Conservation (phyloP, 2,888 invertebrate species). For the Nemotelus pantherinus region DNA sequence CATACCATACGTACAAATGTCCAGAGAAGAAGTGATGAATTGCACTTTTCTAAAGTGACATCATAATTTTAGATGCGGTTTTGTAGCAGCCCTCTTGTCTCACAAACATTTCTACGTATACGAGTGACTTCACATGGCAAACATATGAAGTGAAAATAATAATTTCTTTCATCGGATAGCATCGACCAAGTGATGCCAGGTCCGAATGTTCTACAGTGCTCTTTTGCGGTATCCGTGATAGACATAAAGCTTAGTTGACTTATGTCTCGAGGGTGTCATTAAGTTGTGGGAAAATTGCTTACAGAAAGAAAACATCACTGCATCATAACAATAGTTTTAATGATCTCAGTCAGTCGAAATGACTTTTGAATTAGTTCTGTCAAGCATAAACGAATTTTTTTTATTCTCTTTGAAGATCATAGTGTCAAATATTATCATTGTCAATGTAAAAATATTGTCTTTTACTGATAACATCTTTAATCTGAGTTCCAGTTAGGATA, state of each 20-base stretch:
- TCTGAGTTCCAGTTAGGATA: too few relatives aligned
- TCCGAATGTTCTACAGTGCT: too few relatives aligned
- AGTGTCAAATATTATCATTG: too few relatives aligned
- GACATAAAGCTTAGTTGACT: not conserved
- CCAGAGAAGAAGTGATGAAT: conserved; percentile 41
- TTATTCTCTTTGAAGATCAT: too few relatives aligned
- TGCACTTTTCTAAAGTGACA: conserved; percentile 47
- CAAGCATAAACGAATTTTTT: too few relatives aligned
- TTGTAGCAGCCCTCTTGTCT: not conserved
- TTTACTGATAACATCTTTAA: too few relatives aligned
- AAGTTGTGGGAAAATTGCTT: conserved; percentile 43
- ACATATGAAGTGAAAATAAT: conserved; percentile 37
- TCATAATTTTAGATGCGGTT: conserved; percentile 44
- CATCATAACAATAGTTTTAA: conserved; percentile 9
- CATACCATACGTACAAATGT: too few relatives aligned
- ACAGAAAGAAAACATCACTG: conserved; percentile 37
- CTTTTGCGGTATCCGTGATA: too few relatives aligned
- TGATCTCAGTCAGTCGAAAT: not conserved
- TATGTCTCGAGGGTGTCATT: conserved; percentile 42
- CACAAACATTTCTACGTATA: not conserved
- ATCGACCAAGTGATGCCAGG: not conserved
- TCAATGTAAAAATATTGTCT: too few relatives aligned
- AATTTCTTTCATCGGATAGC: conserved; percentile 16
- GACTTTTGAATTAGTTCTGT: too few relatives aligned
- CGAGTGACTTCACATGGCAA: not conserved